Evolutionary conservation across 2,113 vertebrate genomes (phyloP).

Genomic region (Glaucomys volans): DNA sequence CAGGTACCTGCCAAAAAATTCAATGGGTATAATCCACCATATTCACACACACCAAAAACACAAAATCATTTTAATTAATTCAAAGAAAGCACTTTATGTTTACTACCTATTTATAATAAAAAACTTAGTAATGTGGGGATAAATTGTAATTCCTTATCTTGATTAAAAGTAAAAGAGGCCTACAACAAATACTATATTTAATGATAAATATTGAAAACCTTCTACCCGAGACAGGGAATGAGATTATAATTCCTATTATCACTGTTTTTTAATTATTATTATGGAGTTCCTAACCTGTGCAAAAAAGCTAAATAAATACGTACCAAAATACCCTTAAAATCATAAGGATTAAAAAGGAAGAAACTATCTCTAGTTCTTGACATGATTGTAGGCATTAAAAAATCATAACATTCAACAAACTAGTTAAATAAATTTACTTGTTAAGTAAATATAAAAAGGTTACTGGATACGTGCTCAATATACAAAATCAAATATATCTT

Average conservation of each 20-base stretch:
- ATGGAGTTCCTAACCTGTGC: neutral
- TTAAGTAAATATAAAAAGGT: conserved; percentile 6
- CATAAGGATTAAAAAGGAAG: neutral
- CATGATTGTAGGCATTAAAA: neutral
- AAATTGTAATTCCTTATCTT: conserved; percentile 10
- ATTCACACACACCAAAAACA: conserved; percentile 2
- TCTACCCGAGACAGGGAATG: neutral
- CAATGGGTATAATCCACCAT: neutral
- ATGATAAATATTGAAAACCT: neutral
- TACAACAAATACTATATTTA: neutral
- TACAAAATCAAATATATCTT: neutral
- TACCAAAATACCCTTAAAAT: neutral
- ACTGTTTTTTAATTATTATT: neutral
- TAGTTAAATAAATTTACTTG: neutral
- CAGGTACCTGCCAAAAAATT: no score
- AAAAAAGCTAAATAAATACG: neutral
- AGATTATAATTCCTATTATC: neutral
- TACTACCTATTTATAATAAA: neutral
- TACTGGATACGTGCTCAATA: neutral
- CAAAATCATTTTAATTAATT: neutral
- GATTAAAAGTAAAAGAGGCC: neutral
- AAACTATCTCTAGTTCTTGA: neutral
- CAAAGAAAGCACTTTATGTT: neutral
- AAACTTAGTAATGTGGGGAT: neutral
- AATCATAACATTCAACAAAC: neutral